Conservation (phyloP, 2,888 invertebrate genomes). For the Aphrophora alni region DNA sequence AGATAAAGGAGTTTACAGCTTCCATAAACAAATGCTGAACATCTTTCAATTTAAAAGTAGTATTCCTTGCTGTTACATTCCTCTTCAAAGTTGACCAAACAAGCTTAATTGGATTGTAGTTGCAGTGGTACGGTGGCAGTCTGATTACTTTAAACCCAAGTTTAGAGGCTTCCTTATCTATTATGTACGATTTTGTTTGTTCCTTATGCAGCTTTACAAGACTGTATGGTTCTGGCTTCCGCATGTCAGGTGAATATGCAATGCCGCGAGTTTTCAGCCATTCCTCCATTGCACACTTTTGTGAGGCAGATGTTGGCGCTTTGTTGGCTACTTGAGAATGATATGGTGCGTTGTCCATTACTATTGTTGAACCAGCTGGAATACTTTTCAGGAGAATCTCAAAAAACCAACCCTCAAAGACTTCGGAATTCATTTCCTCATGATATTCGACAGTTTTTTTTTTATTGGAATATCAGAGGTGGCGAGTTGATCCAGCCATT, state of each 20-base stretch:
- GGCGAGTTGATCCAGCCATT: conserved; percentile 21
- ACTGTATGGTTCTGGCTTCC: not conserved
- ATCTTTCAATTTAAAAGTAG: not conserved
- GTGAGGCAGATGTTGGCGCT: not conserved
- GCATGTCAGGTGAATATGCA: not conserved
- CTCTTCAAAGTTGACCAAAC: not conserved
- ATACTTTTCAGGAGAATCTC: not conserved
- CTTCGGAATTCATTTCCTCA: conserved; percentile 9
- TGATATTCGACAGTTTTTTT: not conserved
- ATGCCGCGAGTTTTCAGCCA: too few relatives aligned
- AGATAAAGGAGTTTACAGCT: too few relatives aligned
- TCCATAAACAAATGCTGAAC: not conserved
- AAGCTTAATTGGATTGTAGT: not conserved
- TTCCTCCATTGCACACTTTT: too few relatives aligned
- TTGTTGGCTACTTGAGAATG: not conserved
- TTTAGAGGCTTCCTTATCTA: not conserved
- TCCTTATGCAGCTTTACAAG: not conserved
- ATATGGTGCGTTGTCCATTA: not conserved
- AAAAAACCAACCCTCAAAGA: not conserved
- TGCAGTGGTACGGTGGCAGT: not conserved
- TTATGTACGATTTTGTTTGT: not conserved
- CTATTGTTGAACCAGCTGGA: not conserved
- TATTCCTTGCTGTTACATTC: not conserved
- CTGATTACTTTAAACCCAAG: not conserved
- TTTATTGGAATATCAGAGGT: conserved; percentile 21